Evolutionary conservation across 2,113 vertebrate species (phyloP).

Genomic region (Corynorhinus townsendii): DNA sequence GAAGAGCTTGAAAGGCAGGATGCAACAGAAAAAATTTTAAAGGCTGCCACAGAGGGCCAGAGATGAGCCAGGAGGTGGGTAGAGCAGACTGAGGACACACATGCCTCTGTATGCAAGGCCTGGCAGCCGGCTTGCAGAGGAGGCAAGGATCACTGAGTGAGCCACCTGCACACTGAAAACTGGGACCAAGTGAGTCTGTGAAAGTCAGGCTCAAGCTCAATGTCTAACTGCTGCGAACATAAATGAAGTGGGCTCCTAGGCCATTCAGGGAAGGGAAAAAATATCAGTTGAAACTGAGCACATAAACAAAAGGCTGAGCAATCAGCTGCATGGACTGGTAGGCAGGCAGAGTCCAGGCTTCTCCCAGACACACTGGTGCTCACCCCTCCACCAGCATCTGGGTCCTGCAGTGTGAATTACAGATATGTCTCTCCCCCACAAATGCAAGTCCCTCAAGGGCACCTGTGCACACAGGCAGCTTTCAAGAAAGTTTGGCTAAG

Average conservation of each 20-base stretch:
- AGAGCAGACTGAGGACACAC: background rate
- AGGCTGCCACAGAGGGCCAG: background rate
- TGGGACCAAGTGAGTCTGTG: background rate
- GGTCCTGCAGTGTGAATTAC: background rate
- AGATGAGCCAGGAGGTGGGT: background rate
- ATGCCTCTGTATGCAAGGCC: too few species aligned
- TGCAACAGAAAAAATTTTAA: background rate
- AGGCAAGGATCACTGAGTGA: background rate
- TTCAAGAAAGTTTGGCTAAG: background rate
- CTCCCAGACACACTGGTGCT: background rate
- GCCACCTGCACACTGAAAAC: background rate
- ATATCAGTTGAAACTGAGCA: background rate
- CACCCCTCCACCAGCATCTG: background rate
- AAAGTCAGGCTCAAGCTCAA: background rate
- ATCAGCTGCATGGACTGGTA: background rate
- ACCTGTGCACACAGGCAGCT: background rate
- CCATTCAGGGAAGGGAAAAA: background rate
- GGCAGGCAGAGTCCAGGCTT: background rate
- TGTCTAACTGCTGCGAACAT: background rate
- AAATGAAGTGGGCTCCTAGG: background rate
- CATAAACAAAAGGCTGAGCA: background rate
- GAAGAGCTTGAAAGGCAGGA: background rate
- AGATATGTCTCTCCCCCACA: background rate
- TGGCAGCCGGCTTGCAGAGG: background rate
- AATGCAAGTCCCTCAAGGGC: background rate